A percentile compares a stretch with the other conserved stretches of the same genome.
These are phyloP conservation scores for Epistrophe grossulariae DNA, from an alignment of 2,888 invertebrate genomes.

Conservation along the genomic window DNA sequence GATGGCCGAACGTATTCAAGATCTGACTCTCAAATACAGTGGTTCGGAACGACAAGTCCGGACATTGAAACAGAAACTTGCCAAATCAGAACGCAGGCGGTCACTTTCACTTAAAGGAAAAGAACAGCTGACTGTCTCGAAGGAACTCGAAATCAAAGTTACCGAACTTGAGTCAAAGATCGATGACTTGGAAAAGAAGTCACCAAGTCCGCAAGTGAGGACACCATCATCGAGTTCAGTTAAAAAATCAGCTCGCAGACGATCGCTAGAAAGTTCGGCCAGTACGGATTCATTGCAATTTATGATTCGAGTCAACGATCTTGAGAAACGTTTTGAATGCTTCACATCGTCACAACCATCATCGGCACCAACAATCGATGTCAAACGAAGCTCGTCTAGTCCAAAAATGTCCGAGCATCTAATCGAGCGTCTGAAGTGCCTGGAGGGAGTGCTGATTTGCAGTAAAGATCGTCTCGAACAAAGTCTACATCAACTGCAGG, in stretches of 20 bases:
- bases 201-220: slow-evolving; percentile 41
- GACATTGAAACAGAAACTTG: slow-evolving; percentile 91
- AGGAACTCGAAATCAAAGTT: slow-evolving; percentile 93
- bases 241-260: slow-evolving; percentile 82
- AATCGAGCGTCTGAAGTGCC: slow-evolving; percentile 86
- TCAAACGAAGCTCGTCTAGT: slow-evolving; percentile 77
- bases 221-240: slow-evolving; percentile 72
- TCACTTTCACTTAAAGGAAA: slow-evolving; percentile 93
- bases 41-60: slow-evolving; percentile 93
- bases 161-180: slow-evolving; percentile 92
- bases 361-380: slow-evolving; percentile 76
- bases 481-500: slow-evolving; percentile 87
- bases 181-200: slow-evolving; percentile 86
- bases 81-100: slow-evolving; percentile 91
- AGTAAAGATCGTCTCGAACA: slow-evolving; percentile 89
- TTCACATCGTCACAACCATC: slow-evolving; percentile 80
- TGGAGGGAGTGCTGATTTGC: slow-evolving; percentile 87
- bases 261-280: slow-evolving; percentile 91
- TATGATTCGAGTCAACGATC: slow-evolving; percentile 89
- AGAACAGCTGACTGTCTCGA: slow-evolving; percentile 91
- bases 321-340: slow-evolving; percentile 91
- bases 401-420: slow-evolving; percentile 85
- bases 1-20: slow-evolving; percentile 93
- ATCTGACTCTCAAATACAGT: slow-evolving; percentile 91
- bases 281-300: slow-evolving; percentile 92